A percentile compares a stretch with the other conserved stretches of the same genome.
These are phyloP conservation scores for Ctenopoma multispine DNA, from an alignment of 2,797 vertebrate species.

Conservation along the genomic window DNA sequence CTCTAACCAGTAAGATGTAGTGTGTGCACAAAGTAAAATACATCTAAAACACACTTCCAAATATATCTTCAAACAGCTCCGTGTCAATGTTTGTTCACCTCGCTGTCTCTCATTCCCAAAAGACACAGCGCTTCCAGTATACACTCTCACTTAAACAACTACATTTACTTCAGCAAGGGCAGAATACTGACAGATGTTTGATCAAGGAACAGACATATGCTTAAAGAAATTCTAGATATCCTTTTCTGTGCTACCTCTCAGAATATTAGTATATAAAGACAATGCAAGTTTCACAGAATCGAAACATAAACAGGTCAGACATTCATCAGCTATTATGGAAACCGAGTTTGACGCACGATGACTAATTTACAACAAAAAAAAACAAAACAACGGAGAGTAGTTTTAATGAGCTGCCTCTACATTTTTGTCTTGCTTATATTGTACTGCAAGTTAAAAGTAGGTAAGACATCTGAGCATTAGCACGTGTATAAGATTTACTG, in stretches of 20 bases:
- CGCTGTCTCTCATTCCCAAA: slow-evolving; percentile 66
- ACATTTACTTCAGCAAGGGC: slow-evolving; percentile 63
- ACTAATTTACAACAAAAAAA: slow-evolving; percentile 18
- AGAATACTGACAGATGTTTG: slow-evolving; percentile 63
- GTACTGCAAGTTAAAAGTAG: not conserved
- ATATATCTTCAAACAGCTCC: slow-evolving; percentile 76
- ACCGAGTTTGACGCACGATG: slow-evolving; percentile 16
- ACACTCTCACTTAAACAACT: slow-evolving; percentile 62
- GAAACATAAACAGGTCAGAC: slow-evolving; percentile 34
- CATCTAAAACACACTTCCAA: slow-evolving; percentile 65
- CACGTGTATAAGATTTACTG: slow-evolving; percentile 13
- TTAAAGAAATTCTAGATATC: slow-evolving; percentile 27
- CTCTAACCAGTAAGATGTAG: slow-evolving; percentile 52
- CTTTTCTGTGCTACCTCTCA: not conserved
- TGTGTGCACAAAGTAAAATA: slow-evolving; percentile 37
- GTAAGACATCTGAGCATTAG: slow-evolving; percentile 16
- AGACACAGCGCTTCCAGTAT: slow-evolving; percentile 57
- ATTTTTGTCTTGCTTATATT: not conserved
- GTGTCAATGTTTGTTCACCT: slow-evolving; percentile 78
- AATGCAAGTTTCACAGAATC: slow-evolving; percentile 1
- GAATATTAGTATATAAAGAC: slow-evolving; percentile 20
- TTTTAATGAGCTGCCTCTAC: slow-evolving; percentile 8
- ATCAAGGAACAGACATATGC: slow-evolving; percentile 39
- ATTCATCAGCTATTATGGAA: slow-evolving; percentile 1
- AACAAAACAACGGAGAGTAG: slow-evolving; percentile 2